Evolutionary conservation across 2,797 vertebrate species (phyloP).

Genomic region (Hybognathus amarus): DNA sequence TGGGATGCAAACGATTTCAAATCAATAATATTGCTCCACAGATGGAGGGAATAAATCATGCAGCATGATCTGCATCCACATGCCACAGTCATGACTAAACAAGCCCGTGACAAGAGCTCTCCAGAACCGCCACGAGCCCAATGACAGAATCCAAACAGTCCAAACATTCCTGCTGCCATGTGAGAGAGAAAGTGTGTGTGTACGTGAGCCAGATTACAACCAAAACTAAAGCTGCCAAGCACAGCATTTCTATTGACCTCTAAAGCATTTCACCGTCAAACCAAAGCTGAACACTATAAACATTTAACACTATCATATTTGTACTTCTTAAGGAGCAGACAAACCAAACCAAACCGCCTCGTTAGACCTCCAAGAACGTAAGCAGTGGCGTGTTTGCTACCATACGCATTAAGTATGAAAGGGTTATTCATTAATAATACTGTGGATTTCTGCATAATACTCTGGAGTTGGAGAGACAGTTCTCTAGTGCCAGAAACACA

Average conservation of each 20-base stretch:
- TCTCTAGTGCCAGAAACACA: constrained; percentile 25
- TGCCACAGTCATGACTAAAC: constrained; percentile 28
- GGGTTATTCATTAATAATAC: constrained; percentile 35
- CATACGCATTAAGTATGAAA: constrained; percentile 13
- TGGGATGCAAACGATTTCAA: not conserved
- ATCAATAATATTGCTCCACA: not conserved
- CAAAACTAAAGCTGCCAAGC: not conserved
- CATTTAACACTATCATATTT: constrained; percentile 21
- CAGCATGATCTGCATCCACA: constrained; percentile 18
- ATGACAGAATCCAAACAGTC: constrained; percentile 24
- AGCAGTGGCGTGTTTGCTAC: not conserved
- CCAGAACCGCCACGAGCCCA: not conserved
- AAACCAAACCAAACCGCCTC: constrained; percentile 4
- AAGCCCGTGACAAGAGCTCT: constrained; percentile 3
- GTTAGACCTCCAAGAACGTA: not conserved
- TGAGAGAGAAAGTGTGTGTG: not conserved
- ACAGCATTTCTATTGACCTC: constrained; percentile 3
- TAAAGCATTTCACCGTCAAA: constrained; percentile 11
- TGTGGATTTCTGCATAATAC: not conserved
- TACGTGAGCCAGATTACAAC: not conserved
- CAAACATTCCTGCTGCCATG: constrained; percentile 20
- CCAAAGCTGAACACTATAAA: constrained; percentile 5
- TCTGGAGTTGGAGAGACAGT: too few relatives aligned
- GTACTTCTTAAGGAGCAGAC: not conserved
- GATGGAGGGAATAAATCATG: not conserved